A percentile compares a stretch with the other conserved stretches of the same genome.
phyloP scores from a whole-genome alignment of 2,797 vertebrate species.

The Pteropus rufus region DNA sequence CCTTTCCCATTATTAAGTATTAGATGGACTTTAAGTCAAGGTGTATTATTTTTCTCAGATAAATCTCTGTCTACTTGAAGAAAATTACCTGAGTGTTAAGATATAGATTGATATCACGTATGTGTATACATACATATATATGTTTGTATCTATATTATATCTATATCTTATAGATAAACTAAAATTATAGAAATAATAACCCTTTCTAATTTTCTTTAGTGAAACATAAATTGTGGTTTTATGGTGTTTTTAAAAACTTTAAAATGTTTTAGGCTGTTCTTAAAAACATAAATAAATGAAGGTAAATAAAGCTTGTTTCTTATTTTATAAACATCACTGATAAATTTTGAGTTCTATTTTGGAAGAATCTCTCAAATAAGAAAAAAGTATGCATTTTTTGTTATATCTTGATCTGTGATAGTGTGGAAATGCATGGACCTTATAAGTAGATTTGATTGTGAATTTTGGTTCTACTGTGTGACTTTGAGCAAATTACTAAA shows the following conservation, averaged over 20 bases:
- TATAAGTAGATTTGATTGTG: neutral
- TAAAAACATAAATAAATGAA: neutral
- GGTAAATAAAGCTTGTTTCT: neutral
- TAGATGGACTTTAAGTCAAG: neutral
- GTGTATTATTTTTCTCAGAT: conserved; percentile 17
- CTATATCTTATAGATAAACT: neutral
- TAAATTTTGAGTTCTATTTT: neutral
- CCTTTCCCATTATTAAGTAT: neutral
- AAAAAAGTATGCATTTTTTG: neutral
- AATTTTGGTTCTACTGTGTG: neutral
- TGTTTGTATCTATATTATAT: neutral
- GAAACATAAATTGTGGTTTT: neutral
- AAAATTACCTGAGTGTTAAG: conserved; percentile 51
- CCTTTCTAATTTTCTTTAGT: neutral
- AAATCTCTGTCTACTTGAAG: conserved; percentile 47
- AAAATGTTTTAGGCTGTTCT: neutral
- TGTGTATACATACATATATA: too few relatives aligned
- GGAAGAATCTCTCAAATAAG: neutral
- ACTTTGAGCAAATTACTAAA: neutral
- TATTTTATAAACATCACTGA: neutral
- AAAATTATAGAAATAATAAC: neutral
- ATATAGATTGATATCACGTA: neutral
- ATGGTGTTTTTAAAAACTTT: neutral
- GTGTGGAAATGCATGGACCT: neutral
- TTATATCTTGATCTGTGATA: neutral